These are phyloP conservation scores for Myocastor coypus DNA, from an alignment of 2,113 vertebrate species.

Conservation along the genomic window DNA sequence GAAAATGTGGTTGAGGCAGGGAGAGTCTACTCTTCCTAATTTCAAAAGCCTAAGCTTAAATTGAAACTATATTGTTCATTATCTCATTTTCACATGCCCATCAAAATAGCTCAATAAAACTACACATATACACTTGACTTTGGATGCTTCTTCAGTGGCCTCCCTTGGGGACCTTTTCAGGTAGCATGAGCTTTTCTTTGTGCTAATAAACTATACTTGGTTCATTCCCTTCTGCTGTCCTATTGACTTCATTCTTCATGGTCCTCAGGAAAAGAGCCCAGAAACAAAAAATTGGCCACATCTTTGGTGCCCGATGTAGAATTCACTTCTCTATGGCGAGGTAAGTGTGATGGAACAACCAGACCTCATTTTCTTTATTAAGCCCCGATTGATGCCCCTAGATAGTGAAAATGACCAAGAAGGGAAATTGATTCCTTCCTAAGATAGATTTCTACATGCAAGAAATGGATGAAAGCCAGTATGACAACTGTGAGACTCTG, in stretches of 20 bases:
- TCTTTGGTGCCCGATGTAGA: neutral
- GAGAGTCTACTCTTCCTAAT: neutral
- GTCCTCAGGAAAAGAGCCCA: neutral
- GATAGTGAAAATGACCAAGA: neutral
- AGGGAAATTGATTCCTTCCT: neutral
- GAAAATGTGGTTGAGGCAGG: neutral
- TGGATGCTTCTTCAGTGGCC: neutral
- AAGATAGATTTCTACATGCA: neutral
- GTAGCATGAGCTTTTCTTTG: neutral
- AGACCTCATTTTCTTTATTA: neutral
- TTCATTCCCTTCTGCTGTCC: neutral
- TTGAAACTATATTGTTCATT: neutral
- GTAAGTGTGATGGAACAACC: neutral
- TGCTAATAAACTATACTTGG: neutral
- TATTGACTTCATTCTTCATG: neutral
- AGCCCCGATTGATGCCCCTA: neutral
- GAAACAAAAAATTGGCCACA: neutral
- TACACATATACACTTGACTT: neutral
- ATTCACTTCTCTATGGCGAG: neutral
- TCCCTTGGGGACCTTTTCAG: neutral
- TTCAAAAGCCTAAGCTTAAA: neutral
- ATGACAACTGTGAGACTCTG: neutral
- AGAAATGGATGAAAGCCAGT: neutral
- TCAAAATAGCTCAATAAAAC: neutral
- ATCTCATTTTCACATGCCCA: neutral